A percentile compares a stretch with the other conserved stretches of the same genome.
These are phyloP conservation scores for Equus przewalskii DNA, from an alignment of 2,113 vertebrate genomes.

Conservation along the genomic window DNA sequence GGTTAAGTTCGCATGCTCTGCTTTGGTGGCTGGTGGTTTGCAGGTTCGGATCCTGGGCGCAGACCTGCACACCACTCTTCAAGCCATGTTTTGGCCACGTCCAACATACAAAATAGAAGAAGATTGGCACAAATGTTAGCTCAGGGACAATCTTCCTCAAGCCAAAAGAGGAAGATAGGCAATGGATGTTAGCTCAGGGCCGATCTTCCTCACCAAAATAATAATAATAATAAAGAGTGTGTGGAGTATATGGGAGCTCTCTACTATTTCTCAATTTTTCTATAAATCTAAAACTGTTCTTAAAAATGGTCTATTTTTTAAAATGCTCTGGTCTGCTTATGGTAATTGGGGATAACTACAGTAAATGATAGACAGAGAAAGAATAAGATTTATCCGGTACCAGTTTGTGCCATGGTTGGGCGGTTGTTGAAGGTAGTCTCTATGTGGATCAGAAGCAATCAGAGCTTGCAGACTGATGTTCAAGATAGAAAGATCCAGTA, in stretches of 20 bases:
- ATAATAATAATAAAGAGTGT: too few species aligned
- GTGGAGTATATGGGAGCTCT: neutral
- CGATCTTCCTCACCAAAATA: too few species aligned
- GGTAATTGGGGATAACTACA: neutral
- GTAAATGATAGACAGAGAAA: neutral
- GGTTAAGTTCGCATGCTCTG: too few species aligned
- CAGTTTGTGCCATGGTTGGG: neutral
- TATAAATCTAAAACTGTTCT: neutral
- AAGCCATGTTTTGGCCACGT: too few species aligned
- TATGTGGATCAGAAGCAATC: neutral
- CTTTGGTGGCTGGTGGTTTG: too few species aligned
- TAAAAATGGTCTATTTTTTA: neutral
- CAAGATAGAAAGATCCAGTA: neutral
- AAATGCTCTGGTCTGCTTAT: neutral
- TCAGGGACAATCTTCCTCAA: too few species aligned
- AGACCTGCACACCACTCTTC: too few species aligned
- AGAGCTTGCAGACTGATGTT: neutral
- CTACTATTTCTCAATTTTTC: constrained; percentile 21
- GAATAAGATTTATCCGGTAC: neutral
- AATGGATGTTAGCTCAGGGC: too few species aligned
- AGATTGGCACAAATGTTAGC: too few species aligned
- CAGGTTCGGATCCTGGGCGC: too few species aligned
- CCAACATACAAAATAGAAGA: too few species aligned
- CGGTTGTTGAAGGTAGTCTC: neutral
- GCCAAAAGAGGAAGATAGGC: too few species aligned